These are phyloP conservation scores for Podarcis cretensis DNA, from an alignment of 2,113 vertebrate species.

Conservation along the genomic window DNA sequence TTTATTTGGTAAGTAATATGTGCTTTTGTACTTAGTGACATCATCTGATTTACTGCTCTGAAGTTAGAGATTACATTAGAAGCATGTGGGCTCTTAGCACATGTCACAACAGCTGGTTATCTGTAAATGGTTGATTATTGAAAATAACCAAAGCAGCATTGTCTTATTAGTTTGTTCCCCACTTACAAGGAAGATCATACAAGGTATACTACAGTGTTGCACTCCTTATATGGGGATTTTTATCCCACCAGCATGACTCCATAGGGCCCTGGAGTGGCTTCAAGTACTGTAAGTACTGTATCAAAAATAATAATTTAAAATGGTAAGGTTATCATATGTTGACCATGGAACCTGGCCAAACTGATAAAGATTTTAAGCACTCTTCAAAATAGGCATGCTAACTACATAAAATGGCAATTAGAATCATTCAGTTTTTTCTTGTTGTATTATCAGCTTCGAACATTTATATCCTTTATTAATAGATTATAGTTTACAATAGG, in stretches of 20 bases:
- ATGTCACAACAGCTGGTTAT: not conserved
- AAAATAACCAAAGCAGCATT: not conserved
- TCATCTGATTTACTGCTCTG: constrained; percentile 55
- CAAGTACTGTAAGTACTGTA: no score
- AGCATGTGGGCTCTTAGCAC: constrained; percentile 34
- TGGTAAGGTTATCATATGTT: not conserved
- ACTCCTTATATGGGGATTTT: not conserved
- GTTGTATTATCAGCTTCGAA: not conserved
- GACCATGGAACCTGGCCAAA: not conserved
- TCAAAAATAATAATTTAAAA: not conserved
- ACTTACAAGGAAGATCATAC: not conserved
- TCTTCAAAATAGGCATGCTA: not conserved
- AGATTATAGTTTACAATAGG: not conserved
- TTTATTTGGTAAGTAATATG: constrained; percentile 93
- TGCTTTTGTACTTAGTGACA: constrained; percentile 63
- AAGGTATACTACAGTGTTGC: not conserved
- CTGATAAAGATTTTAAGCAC: not conserved
- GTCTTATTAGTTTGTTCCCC: not conserved
- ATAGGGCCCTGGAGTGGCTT: not conserved
- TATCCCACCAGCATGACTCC: not conserved
- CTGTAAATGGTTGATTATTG: constrained; percentile 18
- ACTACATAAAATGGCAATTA: not conserved
- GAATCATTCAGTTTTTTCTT: not conserved
- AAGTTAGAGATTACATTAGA: constrained; percentile 56
- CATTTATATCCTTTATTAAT: not conserved